Evolutionary conservation across 1,140 invertebrate genomes (phyloP).

Genomic region (Lordiphosa stackelbergi): DNA sequence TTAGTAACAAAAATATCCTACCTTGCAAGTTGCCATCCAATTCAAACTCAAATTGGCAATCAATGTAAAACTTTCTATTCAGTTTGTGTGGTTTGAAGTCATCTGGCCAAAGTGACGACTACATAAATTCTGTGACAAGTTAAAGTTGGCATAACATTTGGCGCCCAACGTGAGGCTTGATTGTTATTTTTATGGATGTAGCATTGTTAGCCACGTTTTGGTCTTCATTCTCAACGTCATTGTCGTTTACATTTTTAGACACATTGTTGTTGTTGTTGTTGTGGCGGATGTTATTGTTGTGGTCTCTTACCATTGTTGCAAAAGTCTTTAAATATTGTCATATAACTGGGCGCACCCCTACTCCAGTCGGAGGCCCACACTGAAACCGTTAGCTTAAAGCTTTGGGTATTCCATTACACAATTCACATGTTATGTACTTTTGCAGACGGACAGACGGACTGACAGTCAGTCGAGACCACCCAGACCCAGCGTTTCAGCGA

Average conservation of each 20-base stretch:
- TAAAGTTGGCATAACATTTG: constrained; percentile 1
- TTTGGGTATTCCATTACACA: constrained; percentile 10
- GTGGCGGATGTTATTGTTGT: constrained; percentile 9
- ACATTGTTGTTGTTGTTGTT: constrained; percentile 13
- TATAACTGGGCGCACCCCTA: neutral
- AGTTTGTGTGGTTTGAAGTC: too few relatives aligned
- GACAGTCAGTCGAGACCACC: neutral
- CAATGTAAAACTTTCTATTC: too few relatives aligned
- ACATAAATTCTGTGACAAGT: constrained; percentile 11
- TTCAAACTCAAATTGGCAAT: too few relatives aligned
- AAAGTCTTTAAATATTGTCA: constrained; percentile 14
- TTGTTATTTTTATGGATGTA: constrained; percentile 7
- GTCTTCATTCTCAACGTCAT: constrained; percentile 19
- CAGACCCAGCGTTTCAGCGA: constrained; percentile 5
- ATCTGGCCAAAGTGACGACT: constrained; percentile 6
- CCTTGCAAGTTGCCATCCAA: too few relatives aligned
- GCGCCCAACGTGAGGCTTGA: neutral
- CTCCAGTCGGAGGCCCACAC: too few relatives aligned
- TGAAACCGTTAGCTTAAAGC: constrained; percentile 14
- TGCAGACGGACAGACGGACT: neutral
- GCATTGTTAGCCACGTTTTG: constrained; percentile 22
- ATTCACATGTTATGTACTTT: constrained; percentile 32
- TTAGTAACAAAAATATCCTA: too few relatives aligned
- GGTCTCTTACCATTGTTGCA: constrained; percentile 7
- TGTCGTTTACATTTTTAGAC: constrained; percentile 19